These are phyloP conservation scores for Catharus fuscescens DNA, from an alignment of 2,113 vertebrate genomes.

Conservation along the genomic window DNA sequence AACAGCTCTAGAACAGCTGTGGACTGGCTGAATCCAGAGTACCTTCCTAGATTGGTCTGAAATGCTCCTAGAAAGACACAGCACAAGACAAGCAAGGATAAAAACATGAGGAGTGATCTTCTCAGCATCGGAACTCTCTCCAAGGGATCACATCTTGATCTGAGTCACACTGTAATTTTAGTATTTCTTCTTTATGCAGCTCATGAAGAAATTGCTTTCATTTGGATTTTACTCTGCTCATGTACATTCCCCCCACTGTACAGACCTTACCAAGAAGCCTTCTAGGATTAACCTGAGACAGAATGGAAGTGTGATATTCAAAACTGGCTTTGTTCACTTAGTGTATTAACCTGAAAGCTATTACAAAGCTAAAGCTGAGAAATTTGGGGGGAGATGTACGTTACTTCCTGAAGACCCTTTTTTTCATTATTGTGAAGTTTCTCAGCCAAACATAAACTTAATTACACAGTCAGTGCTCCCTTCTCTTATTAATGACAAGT, in stretches of 20 bases:
- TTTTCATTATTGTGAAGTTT: neutral
- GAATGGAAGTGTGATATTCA: neutral
- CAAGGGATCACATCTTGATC: neutral
- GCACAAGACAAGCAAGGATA: neutral
- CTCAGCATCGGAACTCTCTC: neutral
- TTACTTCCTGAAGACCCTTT: neutral
- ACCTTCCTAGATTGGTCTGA: neutral
- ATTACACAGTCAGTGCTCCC: neutral
- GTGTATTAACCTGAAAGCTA: neutral
- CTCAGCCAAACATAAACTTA: neutral
- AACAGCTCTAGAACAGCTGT: neutral
- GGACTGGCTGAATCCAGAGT: constrained; percentile 11
- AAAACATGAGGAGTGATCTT: neutral
- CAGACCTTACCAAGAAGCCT: neutral
- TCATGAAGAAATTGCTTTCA: neutral
- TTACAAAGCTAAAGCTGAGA: neutral
- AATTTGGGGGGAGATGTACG: neutral
- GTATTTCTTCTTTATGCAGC: neutral
- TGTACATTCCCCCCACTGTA: neutral
- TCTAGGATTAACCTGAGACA: neutral
- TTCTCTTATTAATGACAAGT: neutral
- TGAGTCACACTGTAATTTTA: neutral
- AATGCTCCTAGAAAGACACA: neutral
- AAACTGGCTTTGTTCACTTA: neutral
- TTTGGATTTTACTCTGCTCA: neutral